phyloP scores from a whole-genome alignment of 1,140 invertebrate genomes.

The Vanessa tameamea region DNA sequence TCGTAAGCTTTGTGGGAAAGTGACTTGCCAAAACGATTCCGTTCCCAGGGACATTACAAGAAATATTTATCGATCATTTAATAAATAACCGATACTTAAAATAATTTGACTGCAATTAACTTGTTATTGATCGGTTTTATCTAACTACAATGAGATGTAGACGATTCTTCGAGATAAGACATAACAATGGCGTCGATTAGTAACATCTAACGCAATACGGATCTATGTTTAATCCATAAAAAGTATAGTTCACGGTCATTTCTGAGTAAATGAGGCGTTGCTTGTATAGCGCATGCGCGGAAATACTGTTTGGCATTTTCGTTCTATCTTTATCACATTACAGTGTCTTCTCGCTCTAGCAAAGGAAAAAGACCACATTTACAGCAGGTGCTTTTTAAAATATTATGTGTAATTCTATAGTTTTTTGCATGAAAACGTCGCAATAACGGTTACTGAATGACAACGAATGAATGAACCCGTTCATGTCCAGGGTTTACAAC shows the following conservation, averaged over 20 bases:
- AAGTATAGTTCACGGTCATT: constrained; percentile 72
- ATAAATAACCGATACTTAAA: constrained; percentile 25
- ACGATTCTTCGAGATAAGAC: constrained; percentile 53
- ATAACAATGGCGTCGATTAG: constrained; percentile 55
- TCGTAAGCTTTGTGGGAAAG: constrained; percentile 63
- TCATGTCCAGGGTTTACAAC: constrained; percentile 49
- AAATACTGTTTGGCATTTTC: constrained; percentile 62
- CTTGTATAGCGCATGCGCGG: constrained; percentile 52
- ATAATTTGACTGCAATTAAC: constrained; percentile 41
- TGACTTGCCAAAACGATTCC: constrained; percentile 60
- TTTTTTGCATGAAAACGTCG: constrained; percentile 58
- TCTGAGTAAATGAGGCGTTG: constrained; percentile 45
- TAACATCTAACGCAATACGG: constrained; percentile 61
- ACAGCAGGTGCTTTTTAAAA: constrained; percentile 61
- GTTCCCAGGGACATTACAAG: constrained; percentile 27
- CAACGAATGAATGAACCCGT: constrained; percentile 53
- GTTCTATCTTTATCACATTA: constrained; percentile 43
- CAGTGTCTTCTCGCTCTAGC: constrained; percentile 13
- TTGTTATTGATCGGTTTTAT: constrained; percentile 40
- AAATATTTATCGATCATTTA: constrained; percentile 17
- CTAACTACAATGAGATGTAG: constrained; percentile 48
- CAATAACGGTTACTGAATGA: constrained; percentile 57
- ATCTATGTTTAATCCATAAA: constrained; percentile 64
- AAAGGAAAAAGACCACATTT: constrained; percentile 24
- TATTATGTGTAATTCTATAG: constrained; percentile 46